phyloP scores from a whole-genome alignment of 2,797 vertebrate genomes.

The Helarctos malayanus region DNA sequence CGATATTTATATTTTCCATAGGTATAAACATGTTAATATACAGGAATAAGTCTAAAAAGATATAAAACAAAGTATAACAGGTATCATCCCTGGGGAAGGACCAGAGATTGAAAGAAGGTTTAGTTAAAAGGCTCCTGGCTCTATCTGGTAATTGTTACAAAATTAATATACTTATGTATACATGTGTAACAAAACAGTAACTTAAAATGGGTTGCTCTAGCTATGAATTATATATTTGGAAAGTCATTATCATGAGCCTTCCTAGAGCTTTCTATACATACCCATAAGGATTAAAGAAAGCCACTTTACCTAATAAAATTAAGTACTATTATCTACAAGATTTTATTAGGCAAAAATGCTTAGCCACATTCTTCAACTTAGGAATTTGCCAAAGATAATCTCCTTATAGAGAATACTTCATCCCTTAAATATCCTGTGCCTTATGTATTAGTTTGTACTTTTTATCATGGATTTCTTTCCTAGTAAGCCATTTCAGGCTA shows the following conservation, averaged over 20 bases:
- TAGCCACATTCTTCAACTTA: slow-evolving; percentile 21
- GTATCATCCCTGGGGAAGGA: neutral
- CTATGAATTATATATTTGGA: neutral
- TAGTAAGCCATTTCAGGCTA: slow-evolving; percentile 35
- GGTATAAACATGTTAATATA: neutral
- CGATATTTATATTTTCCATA: slow-evolving; percentile 12
- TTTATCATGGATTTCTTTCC: slow-evolving; percentile 32
- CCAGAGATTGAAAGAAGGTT: neutral
- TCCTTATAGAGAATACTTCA: neutral
- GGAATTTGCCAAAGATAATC: slow-evolving; percentile 37
- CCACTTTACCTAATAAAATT: slow-evolving; percentile 54
- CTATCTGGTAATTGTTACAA: neutral
- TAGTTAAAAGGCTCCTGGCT: neutral
- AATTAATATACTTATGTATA: neutral
- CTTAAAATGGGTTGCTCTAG: slow-evolving; percentile 6
- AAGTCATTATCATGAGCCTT: neutral
- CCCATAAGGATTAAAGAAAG: slow-evolving; percentile 26
- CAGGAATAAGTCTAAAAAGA: neutral
- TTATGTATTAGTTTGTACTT: slow-evolving; percentile 46
- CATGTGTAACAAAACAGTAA: neutral
- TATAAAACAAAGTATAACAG: neutral
- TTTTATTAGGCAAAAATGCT: slow-evolving; percentile 51
- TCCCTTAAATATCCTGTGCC: neutral
- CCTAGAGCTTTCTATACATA: neutral
- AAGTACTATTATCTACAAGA: neutral